A percentile compares a stretch with the other conserved stretches of the same genome.
Conservation (phyloP, 2,113 vertebrate species). For the Takifugu flavidus region DNA sequence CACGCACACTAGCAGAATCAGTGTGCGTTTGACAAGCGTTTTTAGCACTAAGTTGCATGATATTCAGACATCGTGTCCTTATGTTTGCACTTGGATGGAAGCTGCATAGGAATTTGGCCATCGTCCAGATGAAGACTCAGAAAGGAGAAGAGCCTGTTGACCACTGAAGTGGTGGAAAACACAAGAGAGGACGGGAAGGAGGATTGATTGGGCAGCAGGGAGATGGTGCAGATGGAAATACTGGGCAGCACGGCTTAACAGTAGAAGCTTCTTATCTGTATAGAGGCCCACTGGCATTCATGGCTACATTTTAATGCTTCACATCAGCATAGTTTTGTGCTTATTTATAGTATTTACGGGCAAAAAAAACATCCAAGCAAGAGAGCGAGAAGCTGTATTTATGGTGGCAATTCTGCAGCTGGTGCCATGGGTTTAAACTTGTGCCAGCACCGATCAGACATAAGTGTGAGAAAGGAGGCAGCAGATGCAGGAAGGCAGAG, state of each 20-base stretch:
- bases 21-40: background rate
- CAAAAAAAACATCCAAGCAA: background rate
- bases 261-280: constrained; percentile 22
- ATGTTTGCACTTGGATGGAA: constrained; percentile 17
- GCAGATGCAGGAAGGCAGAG: constrained; percentile 5
- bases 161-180: constrained; percentile 51
- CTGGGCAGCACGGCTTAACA: constrained; percentile 17
- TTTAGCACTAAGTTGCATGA: background rate
- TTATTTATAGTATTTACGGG: constrained; percentile 4
- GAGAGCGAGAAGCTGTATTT: constrained; percentile 29
- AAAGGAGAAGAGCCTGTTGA: constrained; percentile 35
- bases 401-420: constrained; percentile 15
- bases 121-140: constrained; percentile 43
- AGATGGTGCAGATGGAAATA: constrained; percentile 41
- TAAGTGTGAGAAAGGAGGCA: constrained; percentile 13
- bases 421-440: constrained; percentile 30
- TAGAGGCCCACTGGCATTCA: background rate
- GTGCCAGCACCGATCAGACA: constrained; percentile 44
- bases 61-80: constrained; percentile 2
- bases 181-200: constrained; percentile 33
- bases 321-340: background rate
- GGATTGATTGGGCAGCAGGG: constrained; percentile 30
- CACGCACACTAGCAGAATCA: background rate
- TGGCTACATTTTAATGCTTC: background rate
- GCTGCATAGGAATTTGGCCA: constrained; percentile 30